These are phyloP conservation scores for Syngnathus acus DNA, from an alignment of 2,797 vertebrate genomes.

Conservation along the genomic window DNA sequence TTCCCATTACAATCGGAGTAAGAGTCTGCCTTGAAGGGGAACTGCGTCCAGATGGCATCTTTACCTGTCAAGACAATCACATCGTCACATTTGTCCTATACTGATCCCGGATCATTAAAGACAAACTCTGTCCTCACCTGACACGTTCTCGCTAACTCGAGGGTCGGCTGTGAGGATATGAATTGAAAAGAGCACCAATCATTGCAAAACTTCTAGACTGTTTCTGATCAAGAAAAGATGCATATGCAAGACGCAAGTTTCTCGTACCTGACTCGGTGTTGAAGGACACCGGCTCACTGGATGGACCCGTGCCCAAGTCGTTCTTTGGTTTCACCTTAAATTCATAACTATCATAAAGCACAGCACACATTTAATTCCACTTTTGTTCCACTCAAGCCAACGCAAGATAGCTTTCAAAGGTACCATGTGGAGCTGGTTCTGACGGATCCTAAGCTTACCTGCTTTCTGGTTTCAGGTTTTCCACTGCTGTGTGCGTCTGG, in stretches of 20 bases:
- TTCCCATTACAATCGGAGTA: slow-evolving; percentile 92
- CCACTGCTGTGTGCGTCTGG: slow-evolving; percentile 92
- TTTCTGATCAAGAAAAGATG: neutral
- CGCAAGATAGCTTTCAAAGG: neutral
- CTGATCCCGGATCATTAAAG: neutral
- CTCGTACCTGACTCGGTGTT: slow-evolving; percentile 91
- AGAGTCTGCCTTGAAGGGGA: slow-evolving; percentile 54
- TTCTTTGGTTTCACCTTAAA: slow-evolving; percentile 90
- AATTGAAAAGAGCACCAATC: slow-evolving; percentile 12
- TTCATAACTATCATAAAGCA: slow-evolving; percentile 78
- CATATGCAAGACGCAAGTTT: neutral
- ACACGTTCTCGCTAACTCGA: slow-evolving; percentile 84
- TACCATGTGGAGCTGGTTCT: neutral
- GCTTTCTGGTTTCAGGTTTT: slow-evolving; percentile 93
- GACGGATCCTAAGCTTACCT: slow-evolving; percentile 64
- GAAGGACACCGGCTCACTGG: slow-evolving; percentile 81
- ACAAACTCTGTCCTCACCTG: slow-evolving; percentile 71
- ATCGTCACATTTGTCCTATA: neutral
- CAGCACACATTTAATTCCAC: neutral
- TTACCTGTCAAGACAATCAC: slow-evolving; percentile 68
- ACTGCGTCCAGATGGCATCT: slow-evolving; percentile 75
- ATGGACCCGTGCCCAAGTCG: slow-evolving; percentile 82
- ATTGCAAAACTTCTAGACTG: neutral
- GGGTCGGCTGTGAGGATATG: slow-evolving; percentile 78
- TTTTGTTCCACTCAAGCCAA: neutral